Conservation (phyloP, 2,888 invertebrate genomes). For the Agrochola lychnidis region DNA sequence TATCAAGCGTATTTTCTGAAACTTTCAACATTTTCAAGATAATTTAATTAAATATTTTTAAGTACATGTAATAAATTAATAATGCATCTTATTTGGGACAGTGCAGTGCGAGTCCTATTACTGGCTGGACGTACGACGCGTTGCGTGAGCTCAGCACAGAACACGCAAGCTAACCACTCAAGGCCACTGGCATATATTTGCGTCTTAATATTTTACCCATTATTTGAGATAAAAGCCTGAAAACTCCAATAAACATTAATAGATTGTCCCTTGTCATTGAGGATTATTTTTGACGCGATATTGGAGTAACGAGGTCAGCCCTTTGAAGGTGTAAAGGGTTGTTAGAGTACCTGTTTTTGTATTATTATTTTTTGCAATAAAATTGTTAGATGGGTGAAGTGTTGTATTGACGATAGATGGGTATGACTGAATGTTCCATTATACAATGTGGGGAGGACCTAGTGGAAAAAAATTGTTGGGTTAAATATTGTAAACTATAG, state of each 20-base stretch:
- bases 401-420: background rate
- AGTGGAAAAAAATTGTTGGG: no score
- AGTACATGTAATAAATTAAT: no score
- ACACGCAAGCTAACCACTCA: no score
- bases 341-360: background rate
- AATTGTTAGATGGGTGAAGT: background rate
- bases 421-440: background rate
- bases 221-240: conserved; percentile 29
- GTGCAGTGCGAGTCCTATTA: no score
- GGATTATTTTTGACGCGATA: conserved; percentile 47
- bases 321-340: conserved; percentile 13
- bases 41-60: no score
- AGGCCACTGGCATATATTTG: no score
- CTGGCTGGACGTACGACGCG: no score
- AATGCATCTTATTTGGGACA: no score
- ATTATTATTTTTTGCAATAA: background rate
- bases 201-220: conserved; percentile 2
- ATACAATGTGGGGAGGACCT: background rate
- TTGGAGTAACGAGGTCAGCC: conserved; percentile 33
- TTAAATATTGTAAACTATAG: no score
- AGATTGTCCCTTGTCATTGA: conserved; percentile 40
- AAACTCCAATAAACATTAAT: conserved; percentile 42
- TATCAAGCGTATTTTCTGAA: no score
- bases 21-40: no score
- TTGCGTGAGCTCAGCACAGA: no score